Conservation (phyloP, 2,113 vertebrate genomes). For the Cettia cetti region DNA sequence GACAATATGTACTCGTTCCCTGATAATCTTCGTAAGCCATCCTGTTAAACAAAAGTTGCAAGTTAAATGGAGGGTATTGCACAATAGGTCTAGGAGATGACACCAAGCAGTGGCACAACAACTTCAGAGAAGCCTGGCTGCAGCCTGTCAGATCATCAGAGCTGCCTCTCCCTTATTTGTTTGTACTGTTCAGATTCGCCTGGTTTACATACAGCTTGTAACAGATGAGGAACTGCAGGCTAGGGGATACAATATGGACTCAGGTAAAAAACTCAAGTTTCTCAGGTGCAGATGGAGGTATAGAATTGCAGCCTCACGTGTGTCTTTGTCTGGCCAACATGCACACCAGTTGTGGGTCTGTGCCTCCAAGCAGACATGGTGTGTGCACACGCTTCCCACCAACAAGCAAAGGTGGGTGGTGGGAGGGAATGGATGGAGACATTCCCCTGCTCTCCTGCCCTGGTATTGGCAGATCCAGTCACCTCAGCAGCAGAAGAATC, state of each 20-base stretch:
- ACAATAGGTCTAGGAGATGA: background rate
- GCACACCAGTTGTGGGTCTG: background rate
- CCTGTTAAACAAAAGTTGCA: constrained; percentile 74
- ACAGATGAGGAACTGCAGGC: background rate
- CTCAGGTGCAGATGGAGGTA: background rate
- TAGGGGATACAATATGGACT: background rate
- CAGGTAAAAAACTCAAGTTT: background rate
- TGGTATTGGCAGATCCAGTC: background rate
- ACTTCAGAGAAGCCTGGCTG: background rate
- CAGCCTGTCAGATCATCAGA: background rate
- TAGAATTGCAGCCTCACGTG: background rate
- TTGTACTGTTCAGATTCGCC: background rate
- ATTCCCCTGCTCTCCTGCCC: background rate
- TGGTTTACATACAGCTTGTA: background rate
- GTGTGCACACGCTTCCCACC: background rate
- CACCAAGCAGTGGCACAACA: background rate
- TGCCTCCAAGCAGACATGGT: background rate
- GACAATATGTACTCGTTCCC: constrained; percentile 91
- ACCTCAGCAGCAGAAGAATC: background rate
- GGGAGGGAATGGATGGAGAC: background rate
- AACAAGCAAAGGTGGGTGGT: background rate
- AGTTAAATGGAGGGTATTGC: background rate
- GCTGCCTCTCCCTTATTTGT: background rate
- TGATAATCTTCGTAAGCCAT: constrained; percentile 90
- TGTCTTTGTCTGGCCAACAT: background rate